Conservation (phyloP, 2,797 vertebrate species). For the Siniperca obscura region DNA sequence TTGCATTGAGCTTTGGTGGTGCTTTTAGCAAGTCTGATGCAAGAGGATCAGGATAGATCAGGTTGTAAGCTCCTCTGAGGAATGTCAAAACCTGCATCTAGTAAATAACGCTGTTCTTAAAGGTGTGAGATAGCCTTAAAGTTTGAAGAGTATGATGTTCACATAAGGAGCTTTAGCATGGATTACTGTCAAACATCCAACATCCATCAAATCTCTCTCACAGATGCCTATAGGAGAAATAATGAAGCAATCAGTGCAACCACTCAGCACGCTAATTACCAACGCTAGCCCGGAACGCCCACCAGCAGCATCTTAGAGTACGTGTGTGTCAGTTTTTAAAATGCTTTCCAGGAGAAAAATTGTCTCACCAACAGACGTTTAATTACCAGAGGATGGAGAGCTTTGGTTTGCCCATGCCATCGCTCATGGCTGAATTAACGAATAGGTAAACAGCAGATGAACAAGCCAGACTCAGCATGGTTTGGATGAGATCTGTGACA, state of each 20-base stretch:
- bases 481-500: conserved; percentile 46
- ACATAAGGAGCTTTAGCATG: conserved; percentile 50
- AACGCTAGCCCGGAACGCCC: conserved; percentile 53
- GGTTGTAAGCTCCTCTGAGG: conserved; percentile 16
- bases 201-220: conserved; percentile 74
- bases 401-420: conserved; percentile 59
- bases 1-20: conserved; percentile 23
- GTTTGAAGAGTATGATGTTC: background rate
- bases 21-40: conserved; percentile 27
- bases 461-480: conserved; percentile 46
- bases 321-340: conserved; percentile 44
- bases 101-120: conserved; percentile 9
- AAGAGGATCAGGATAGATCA: conserved; percentile 44
- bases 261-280: conserved; percentile 78
- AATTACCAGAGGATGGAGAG: conserved; percentile 75
- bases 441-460: conserved; percentile 74
- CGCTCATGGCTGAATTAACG: conserved; percentile 77
- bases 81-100: background rate
- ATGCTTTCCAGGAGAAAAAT: conserved; percentile 58
- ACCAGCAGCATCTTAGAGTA: conserved; percentile 28
- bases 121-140: conserved; percentile 13
- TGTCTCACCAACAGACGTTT: conserved; percentile 67
- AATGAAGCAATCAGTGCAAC: conserved; percentile 83
- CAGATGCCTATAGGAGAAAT: conserved; percentile 74
- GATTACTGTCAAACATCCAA: conserved; percentile 66